Conservation (phyloP, 2,113 vertebrate genomes). For the human (Homo sapiens) region DNA sequence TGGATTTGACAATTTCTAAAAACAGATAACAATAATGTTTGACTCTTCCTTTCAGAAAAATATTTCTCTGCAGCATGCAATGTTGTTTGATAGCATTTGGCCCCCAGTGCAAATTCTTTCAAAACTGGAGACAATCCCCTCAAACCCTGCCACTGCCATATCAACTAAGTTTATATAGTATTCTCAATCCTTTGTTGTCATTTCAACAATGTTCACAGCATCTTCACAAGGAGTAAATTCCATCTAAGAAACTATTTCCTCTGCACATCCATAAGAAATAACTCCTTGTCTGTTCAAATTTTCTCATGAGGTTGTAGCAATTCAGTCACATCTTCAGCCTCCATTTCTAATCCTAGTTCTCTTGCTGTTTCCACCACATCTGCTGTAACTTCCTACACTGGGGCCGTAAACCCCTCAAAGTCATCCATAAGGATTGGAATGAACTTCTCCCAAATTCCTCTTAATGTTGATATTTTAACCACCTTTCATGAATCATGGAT, state of each 20-base stretch:
- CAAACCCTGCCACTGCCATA: not conserved
- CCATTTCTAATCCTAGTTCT: not conserved
- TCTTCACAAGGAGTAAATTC: not conserved
- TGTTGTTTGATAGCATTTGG: not conserved
- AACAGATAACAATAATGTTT: not conserved
- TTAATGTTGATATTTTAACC: not conserved
- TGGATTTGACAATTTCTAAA: not conserved
- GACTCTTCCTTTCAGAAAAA: not conserved
- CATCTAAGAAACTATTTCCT: not conserved
- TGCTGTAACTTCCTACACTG: not conserved
- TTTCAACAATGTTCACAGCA: not conserved
- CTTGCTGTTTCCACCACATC: not conserved
- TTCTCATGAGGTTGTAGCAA: not conserved
- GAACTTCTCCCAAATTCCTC: not conserved
- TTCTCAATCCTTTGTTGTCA: not conserved
- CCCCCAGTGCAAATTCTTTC: not conserved
- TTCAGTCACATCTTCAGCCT: not conserved
- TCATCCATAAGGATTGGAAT: not conserved
- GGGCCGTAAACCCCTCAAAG: not conserved
- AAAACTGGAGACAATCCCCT: not conserved
- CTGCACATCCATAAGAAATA: not conserved
- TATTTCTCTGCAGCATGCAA: not conserved
- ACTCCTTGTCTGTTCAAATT: not conserved
- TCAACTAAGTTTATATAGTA: not conserved
- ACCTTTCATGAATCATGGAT: not conserved